phyloP scores from a whole-genome alignment of 2,797 vertebrate genomes.

The Tapirus indicus region DNA sequence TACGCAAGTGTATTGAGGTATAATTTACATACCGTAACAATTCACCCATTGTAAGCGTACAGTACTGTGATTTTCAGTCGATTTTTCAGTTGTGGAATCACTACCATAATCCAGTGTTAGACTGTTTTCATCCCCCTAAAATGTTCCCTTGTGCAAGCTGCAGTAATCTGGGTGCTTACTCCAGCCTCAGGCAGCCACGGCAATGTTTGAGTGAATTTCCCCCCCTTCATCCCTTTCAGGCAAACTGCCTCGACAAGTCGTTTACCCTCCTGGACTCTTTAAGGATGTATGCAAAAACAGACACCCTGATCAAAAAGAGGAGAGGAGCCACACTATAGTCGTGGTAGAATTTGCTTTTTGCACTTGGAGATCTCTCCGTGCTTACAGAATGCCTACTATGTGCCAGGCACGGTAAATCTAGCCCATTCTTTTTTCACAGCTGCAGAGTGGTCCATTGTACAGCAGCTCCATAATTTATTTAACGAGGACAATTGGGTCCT shows the following conservation, averaged over 20 bases:
- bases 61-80: background rate
- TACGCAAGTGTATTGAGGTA: background rate
- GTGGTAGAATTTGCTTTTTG: background rate
- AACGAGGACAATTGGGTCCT: slow-evolving; percentile 27
- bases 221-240: background rate
- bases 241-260: background rate
- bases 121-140: background rate
- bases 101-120: background rate
- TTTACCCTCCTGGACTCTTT: background rate
- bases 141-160: background rate
- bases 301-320: background rate
- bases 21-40: background rate
- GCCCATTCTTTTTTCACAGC: background rate
- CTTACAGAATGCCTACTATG: slow-evolving; percentile 3
- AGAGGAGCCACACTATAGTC: background rate
- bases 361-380: background rate
- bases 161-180: too few relatives aligned
- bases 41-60: background rate
- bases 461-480: background rate
- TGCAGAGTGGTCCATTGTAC: slow-evolving; percentile 57
- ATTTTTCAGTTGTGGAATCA: background rate
- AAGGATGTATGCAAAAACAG: background rate
- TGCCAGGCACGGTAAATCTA: background rate
- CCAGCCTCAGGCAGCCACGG: background rate
- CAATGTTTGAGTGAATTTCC: background rate